Percentiles rank a stretch among this genome's conserved stretches.
phyloP scores from a whole-genome alignment of 2,797 vertebrate species.

The Anguilla anguilla region DNA sequence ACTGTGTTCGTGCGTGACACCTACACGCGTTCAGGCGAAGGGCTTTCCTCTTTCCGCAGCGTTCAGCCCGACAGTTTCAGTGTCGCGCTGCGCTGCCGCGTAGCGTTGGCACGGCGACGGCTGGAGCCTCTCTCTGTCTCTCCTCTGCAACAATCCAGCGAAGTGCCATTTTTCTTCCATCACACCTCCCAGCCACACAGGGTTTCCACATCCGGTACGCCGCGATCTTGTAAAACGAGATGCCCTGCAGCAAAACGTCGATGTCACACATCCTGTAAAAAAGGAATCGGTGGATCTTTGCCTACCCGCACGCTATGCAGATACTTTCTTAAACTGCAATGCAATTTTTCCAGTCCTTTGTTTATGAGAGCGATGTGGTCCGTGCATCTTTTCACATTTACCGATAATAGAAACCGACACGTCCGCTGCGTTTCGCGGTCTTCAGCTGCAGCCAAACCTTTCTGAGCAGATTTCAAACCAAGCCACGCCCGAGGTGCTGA shows the following conservation, averaged over 20 bases:
- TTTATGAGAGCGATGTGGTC: constrained; percentile 24
- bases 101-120: constrained; percentile 28
- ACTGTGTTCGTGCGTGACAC: constrained; percentile 33
- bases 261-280: neutral
- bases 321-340: constrained; percentile 35
- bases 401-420: neutral
- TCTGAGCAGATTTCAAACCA: constrained; percentile 12
- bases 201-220: constrained; percentile 22
- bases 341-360: constrained; percentile 31
- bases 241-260: neutral
- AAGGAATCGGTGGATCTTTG: neutral
- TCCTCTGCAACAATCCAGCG: constrained; percentile 53
- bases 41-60: constrained; percentile 42
- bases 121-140: constrained; percentile 19
- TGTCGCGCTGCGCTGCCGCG: constrained; percentile 13
- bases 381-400: constrained; percentile 46
- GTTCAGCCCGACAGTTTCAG: constrained; percentile 9
- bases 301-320: constrained; percentile 29
- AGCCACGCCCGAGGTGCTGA: constrained; percentile 47
- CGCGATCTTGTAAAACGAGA: neutral
- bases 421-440: constrained; percentile 21
- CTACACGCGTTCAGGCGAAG: constrained; percentile 38
- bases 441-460: constrained; percentile 50
- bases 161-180: constrained; percentile 62
- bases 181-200: constrained; percentile 42